Conservation (phyloP, 2,113 vertebrate genomes). For the Argyrosomus japonicus region DNA sequence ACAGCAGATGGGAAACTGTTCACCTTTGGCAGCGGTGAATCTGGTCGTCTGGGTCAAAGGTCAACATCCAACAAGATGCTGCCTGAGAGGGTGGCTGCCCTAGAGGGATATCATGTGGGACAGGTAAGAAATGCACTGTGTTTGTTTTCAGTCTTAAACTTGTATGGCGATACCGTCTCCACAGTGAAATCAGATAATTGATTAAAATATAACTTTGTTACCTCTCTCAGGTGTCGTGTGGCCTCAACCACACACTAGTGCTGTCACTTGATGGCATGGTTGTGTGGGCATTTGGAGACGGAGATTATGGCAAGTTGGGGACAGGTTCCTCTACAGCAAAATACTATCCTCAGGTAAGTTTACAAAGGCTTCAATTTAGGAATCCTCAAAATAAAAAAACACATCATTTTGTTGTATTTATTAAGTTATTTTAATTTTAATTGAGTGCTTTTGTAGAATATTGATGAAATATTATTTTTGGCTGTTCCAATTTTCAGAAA, state of each 20-base stretch:
- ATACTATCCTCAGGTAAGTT: slow-evolving; percentile 85
- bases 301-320: slow-evolving; percentile 87
- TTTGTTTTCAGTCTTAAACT: neutral
- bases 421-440: neutral
- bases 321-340: slow-evolving; percentile 86
- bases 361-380: neutral
- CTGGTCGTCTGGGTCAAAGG: slow-evolving; percentile 85
- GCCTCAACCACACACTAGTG: slow-evolving; percentile 86
- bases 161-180: neutral
- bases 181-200: neutral
- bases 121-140: slow-evolving; percentile 68
- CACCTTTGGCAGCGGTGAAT: slow-evolving; percentile 88
- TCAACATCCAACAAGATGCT: slow-evolving; percentile 88
- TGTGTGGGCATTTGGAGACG: slow-evolving; percentile 88
- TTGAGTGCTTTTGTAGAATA: neutral
- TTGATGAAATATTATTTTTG: slow-evolving; percentile 22
- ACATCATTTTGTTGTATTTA: neutral
- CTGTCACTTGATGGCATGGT: slow-evolving; percentile 85
- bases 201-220: neutral
- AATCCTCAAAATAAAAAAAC: neutral
- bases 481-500: slow-evolving; percentile 75
- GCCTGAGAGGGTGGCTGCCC: slow-evolving; percentile 84
- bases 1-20: slow-evolving; percentile 87
- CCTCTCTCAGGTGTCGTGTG: slow-evolving; percentile 84
- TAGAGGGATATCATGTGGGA: slow-evolving; percentile 84